phyloP scores from a whole-genome alignment of 2,113 vertebrate species.

The Antennarius striatus region DNA sequence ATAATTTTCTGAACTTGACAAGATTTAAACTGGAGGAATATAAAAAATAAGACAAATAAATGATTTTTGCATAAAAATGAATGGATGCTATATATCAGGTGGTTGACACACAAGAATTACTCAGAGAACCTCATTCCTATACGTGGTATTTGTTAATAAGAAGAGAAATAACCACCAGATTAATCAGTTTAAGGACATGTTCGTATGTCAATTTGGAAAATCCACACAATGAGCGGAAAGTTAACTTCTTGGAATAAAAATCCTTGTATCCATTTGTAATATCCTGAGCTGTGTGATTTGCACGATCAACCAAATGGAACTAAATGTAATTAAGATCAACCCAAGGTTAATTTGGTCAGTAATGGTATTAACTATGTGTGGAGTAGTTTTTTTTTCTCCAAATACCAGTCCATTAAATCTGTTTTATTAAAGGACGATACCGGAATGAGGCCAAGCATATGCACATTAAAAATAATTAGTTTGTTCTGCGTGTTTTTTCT shows the following conservation, averaged over 20 bases:
- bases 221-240: neutral
- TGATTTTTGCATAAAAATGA: no score
- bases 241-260: slow-evolving; percentile 39
- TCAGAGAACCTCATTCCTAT: no score
- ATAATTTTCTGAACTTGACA: no score
- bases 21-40: no score
- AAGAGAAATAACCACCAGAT: neutral
- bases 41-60: no score
- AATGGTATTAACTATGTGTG: slow-evolving; percentile 98
- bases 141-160: neutral
- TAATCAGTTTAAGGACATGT: neutral
- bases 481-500: slow-evolving; percentile 75
- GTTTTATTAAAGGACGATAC: slow-evolving; percentile 95
- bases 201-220: neutral
- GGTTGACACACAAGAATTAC: no score
- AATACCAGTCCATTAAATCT: slow-evolving; percentile 99
- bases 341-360: slow-evolving; percentile 99
- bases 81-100: no score
- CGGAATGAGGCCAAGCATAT: slow-evolving; percentile 96
- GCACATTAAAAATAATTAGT: slow-evolving; percentile 85
- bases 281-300: slow-evolving; percentile 86
- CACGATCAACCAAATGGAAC: slow-evolving; percentile 96
- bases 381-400: slow-evolving; percentile 84
- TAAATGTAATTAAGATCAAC: slow-evolving; percentile 98
- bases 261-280: slow-evolving; percentile 81